Conservation (phyloP, 2,888 invertebrate genomes). For the Hecatera dysodea region DNA sequence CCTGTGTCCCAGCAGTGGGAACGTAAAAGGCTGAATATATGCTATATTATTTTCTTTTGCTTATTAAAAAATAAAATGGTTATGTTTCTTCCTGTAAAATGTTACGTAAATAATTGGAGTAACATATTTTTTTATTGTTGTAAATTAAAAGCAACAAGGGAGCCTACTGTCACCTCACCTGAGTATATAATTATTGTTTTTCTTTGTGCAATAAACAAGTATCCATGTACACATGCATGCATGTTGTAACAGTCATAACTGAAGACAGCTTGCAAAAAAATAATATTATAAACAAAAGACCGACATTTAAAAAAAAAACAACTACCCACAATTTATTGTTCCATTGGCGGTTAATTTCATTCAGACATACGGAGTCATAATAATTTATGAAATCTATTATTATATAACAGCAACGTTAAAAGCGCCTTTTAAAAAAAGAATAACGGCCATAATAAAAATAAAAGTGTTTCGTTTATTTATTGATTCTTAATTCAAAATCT, state of each 20-base stretch:
- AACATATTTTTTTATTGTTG: background rate
- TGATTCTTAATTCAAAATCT: background rate
- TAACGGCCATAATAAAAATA: background rate
- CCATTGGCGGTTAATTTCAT: slow-evolving; percentile 41
- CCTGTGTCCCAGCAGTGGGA: no score
- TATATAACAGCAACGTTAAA: slow-evolving; percentile 25
- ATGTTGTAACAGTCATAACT: background rate
- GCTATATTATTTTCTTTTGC: background rate
- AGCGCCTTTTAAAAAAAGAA: slow-evolving; percentile 7
- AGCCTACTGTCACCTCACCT: background rate
- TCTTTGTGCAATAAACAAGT: background rate
- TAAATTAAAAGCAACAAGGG: background rate
- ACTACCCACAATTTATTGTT: slow-evolving; percentile 43
- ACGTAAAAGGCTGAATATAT: no score
- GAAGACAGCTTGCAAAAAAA: slow-evolving; percentile 5
- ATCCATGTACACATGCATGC: background rate
- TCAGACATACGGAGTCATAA: slow-evolving; percentile 35
- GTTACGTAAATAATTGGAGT: background rate
- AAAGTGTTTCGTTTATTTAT: background rate
- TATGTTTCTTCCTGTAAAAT: no score
- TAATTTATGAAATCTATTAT: slow-evolving; percentile 26
- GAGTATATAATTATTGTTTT: background rate
- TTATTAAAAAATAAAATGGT: no score
- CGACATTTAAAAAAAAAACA: slow-evolving; percentile 30
- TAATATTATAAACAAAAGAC: slow-evolving; percentile 26